phyloP scores from a whole-genome alignment of 1,140 invertebrate genomes.

The Drosophila athabasca region DNA sequence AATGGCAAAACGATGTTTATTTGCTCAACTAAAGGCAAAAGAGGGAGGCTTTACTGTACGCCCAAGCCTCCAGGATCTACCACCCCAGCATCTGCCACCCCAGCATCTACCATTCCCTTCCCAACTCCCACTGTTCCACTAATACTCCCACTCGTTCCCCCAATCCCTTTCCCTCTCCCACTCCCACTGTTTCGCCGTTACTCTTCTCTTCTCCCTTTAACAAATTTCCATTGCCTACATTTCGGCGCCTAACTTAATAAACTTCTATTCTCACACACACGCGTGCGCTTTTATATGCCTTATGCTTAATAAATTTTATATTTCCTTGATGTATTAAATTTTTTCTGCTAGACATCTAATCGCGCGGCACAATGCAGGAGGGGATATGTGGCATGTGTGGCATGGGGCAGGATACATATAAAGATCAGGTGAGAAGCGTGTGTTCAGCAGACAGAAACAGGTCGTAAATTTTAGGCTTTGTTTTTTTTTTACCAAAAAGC shows the following conservation, averaged over 20 bases:
- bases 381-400: slow-evolving; percentile 6
- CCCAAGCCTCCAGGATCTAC: no score
- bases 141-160: no score
- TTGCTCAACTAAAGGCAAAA: slow-evolving; percentile 63
- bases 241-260: slow-evolving; percentile 47
- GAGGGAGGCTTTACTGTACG: background rate
- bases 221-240: slow-evolving; percentile 37
- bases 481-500: background rate
- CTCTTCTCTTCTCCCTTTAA: background rate
- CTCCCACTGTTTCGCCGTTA: background rate
- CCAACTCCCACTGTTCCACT: no score
- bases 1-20: slow-evolving; percentile 73
- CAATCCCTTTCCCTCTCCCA: background rate
- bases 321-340: slow-evolving; percentile 66
- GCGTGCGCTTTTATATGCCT: slow-evolving; percentile 28
- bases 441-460: background rate
- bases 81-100: no score
- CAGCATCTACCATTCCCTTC: no score
- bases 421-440: slow-evolving; percentile 16
- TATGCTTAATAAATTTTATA: slow-evolving; percentile 66
- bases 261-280: slow-evolving; percentile 16
- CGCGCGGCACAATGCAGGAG: no score
- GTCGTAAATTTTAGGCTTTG: slow-evolving; percentile 49
- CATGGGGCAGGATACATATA: slow-evolving; percentile 14
- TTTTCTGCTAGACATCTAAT: background rate